A percentile compares a stretch with the other conserved stretches of the same genome.
Conservation (phyloP, 1,140 invertebrate genomes). For the Helicorthomorpha holstii region DNA sequence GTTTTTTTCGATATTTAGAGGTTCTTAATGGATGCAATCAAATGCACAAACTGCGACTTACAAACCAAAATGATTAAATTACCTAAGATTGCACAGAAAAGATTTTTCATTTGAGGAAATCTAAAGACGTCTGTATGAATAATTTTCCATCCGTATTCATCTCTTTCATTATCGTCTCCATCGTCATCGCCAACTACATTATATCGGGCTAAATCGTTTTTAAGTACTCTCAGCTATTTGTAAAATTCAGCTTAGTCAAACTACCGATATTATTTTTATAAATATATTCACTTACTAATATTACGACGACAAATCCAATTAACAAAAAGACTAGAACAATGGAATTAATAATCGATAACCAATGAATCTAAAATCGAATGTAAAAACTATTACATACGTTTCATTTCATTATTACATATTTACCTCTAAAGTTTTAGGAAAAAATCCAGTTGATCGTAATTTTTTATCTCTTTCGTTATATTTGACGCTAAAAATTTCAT, state of each 20-base stretch:
- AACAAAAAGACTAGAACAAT: slow-evolving; percentile 34
- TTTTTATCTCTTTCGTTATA: slow-evolving; percentile 26
- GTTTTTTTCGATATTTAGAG: background rate
- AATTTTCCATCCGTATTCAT: slow-evolving; percentile 38
- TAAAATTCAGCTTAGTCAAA: background rate
- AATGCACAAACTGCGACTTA: too few relatives aligned
- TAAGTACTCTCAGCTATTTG: slow-evolving; percentile 29
- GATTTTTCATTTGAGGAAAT: slow-evolving; percentile 27
- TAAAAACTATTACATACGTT: background rate
- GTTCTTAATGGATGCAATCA: too few relatives aligned
- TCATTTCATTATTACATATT: slow-evolving; percentile 12
- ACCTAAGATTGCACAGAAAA: slow-evolving; percentile 35
- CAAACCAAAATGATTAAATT: background rate
- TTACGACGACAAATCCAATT: slow-evolving; percentile 34
- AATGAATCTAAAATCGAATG: slow-evolving; percentile 28
- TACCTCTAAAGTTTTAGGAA: slow-evolving; percentile 32
- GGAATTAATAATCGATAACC: slow-evolving; percentile 37
- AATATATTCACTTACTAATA: slow-evolving; percentile 26
- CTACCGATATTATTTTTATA: background rate
- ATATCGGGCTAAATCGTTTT: slow-evolving; percentile 34
- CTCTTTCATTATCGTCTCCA: slow-evolving; percentile 27
- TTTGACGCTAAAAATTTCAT: slow-evolving; percentile 18
- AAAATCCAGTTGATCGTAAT: slow-evolving; percentile 29
- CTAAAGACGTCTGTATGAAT: slow-evolving; percentile 37
- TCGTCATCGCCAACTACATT: slow-evolving; percentile 29